Base-by-base conservation (phyloP, 2,888 invertebrate species). In the Cantharis rustica region DNA sequence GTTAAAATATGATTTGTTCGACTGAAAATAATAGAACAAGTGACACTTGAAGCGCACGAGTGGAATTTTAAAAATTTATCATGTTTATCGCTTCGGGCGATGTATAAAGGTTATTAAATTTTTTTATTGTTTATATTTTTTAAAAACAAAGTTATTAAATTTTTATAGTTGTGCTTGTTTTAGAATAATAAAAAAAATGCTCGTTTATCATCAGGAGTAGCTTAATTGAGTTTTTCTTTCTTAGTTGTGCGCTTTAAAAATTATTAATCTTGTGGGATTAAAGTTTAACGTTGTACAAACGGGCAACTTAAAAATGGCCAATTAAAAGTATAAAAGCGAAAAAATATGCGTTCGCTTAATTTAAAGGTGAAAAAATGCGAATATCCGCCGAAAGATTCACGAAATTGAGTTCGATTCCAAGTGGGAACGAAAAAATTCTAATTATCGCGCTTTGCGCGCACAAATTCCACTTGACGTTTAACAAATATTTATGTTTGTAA, bases 251-350 rank as follows among this genome's bases (percentile, higher is more conserved):
- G 31, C 31, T 47, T 47, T 20, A 13, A 66, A 75, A 75, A 75
- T 72, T 75, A 75, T 75, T 75, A 75, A 75, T 75, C 72, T 69
- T 64, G 5, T 23, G 69, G 69, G 72, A 69, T 69, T 72, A 69
- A 75, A 72, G 62, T 73, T 69, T 13, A 62, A 69, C 47, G 26
- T 17, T 20, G 31, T 10, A 61, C 61, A 16, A 17, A 68, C 47
- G 68, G n/a, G 23, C 23, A 26, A 20, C 62, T 73, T 61, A 73
- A 73, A 73, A 73, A 73, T 15, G 69, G 20, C 27, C 69, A 73
- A 73, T 73, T 73, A 73, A 69, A 68, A 69, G 47, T 47, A 47
- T 7, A 47, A 47, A 47, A n/a, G 47, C n/a, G 47, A 47, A 47
- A 31, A 47, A 47, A 47, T 47, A 47, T n/a, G 47, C 5, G 0